Evolutionary conservation across 2,888 invertebrate genomes (phyloP), one percentile per base, ranked within the genome.

Genomic region (Orchesellides sinensis): DNA sequence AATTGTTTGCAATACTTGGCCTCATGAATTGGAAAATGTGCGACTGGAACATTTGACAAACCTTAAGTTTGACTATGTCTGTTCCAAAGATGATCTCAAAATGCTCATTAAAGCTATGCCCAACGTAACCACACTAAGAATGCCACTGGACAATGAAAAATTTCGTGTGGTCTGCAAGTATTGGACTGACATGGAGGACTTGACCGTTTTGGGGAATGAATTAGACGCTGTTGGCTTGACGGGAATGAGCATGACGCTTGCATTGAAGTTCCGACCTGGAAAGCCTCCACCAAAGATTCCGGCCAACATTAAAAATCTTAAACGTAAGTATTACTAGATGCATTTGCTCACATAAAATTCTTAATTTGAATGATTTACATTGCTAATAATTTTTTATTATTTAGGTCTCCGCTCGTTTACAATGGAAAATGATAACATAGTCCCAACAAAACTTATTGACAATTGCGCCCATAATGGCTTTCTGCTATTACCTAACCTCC

Each of bases 381-480:
- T 27, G 6, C 2, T 47, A 6, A 47, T 27, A 47, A 23, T 17
- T 49, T 49, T 45, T 29, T n/a, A n/a, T 68, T 56, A 19, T 72
- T 0, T 19, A 74, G 73, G 49, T 5, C 29, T 74, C 12, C 19
- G 52, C 19, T 29, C 29, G 19, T 74, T 74, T 25, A 49, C 1
- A 32, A 49, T 74, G 61, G 1, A 17, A 4, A 73, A 61, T 21
- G 61, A 61, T 0, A 21, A n/a, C n/a, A 10, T 47, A 8, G 19
- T 59, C 0, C 47, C 73, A 29, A 73, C 63, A 27, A 63, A 23
- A 3, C 25, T 74, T 25, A 49, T 23, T 29, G 73, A 63, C n/a
- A 49, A 27, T 14, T 74, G 63, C 0, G 73, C 35, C 5, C 23
- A 17, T 23, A 29, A 63, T 12, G 73, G 73, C n/a, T 74, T 74